Conservation (phyloP, 2,888 invertebrate genomes). For the Eumerus sabulonum region DNA sequence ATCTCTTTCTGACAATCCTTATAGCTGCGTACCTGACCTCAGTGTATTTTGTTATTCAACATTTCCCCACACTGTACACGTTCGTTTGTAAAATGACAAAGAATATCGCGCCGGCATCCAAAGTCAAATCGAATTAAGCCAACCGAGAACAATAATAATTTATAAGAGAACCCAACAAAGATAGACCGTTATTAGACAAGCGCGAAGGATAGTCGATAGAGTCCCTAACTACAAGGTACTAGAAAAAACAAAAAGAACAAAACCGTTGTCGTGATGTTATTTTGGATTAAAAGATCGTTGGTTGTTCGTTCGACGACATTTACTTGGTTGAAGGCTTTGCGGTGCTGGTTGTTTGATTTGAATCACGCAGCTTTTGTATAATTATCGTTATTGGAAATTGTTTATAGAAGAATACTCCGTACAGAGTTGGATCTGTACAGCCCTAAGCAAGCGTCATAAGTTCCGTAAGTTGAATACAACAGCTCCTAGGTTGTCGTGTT, state of each 20-base stretch:
- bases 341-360: constrained; percentile 27
- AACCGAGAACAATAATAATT: constrained; percentile 15
- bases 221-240: constrained; percentile 34
- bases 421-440: constrained; percentile 1
- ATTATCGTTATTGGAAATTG: no score
- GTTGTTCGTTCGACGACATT: constrained; percentile 23
- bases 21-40: constrained; percentile 91
- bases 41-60: constrained; percentile 89
- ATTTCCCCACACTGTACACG: constrained; percentile 85
- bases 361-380: constrained; percentile 2
- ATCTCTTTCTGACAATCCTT: constrained; percentile 92
- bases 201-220: constrained; percentile 47
- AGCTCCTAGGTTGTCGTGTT: constrained; percentile 31
- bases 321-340: constrained; percentile 30
- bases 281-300: constrained; percentile 23
- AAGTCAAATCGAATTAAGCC: constrained; percentile 69
- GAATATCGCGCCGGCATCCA: constrained; percentile 69
- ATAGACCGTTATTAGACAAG: constrained; percentile 44
- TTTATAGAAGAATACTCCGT: constrained; percentile 17
- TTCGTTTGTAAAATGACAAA: constrained; percentile 81
- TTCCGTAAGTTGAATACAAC: constrained; percentile 16
- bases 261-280: neutral
- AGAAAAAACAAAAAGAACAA: constrained; percentile 20
- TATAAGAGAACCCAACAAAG: constrained; percentile 23
- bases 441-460: constrained; percentile 2